Conservation (phyloP, 2,113 vertebrate species). For the Psilopsiagon aymara region DNA sequence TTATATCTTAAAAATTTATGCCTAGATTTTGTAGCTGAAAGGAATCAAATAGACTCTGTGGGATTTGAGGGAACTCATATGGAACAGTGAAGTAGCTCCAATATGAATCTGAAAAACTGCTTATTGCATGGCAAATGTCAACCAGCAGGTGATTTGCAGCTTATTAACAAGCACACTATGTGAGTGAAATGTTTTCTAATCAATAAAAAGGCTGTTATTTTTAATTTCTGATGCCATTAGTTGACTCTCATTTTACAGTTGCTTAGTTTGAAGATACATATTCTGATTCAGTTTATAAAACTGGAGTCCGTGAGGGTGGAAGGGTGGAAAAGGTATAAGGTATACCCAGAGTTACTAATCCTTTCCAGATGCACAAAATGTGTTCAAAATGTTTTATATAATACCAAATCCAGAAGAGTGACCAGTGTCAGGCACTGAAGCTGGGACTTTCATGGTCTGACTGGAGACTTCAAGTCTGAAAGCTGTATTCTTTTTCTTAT, state of each 20-base stretch:
- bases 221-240: not conserved
- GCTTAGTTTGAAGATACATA: not conserved
- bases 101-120: slow-evolving; percentile 40
- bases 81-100: slow-evolving; percentile 4
- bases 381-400: slow-evolving; percentile 5
- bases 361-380: slow-evolving; percentile 35
- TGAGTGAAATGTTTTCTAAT: slow-evolving; percentile 24
- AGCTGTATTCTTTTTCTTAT: not conserved
- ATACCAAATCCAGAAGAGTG: slow-evolving; percentile 20
- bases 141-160: slow-evolving; percentile 14
- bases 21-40: not conserved
- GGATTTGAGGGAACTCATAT: not conserved
- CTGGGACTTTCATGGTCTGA: not conserved
- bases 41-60: not conserved
- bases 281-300: not conserved
- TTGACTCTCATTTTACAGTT: not conserved
- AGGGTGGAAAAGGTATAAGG: slow-evolving; percentile 20
- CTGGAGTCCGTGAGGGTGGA: not conserved
- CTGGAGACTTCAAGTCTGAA: not conserved
- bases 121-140: slow-evolving; percentile 53
- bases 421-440: not conserved
- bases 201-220: slow-evolving; percentile 1
- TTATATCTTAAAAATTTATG: slow-evolving; percentile 10
- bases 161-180: slow-evolving; percentile 36
- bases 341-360: not conserved